phyloP scores from a whole-genome alignment of 35 echinoderm and acorn worm species.

The Patiria miniata region DNA sequence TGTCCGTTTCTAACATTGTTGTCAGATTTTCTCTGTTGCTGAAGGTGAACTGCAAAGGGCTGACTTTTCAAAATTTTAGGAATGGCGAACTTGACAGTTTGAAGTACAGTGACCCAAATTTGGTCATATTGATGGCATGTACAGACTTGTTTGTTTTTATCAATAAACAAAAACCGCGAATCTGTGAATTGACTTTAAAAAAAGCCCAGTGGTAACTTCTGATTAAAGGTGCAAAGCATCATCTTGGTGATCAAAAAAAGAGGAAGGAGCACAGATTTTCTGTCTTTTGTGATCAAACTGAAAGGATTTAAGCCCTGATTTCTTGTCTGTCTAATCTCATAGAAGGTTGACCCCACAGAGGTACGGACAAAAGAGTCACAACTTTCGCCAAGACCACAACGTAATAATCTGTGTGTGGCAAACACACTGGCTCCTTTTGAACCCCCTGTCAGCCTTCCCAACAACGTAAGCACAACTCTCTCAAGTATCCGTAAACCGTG shows the following conservation, averaged over 20 bases:
- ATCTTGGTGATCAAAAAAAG: neutral
- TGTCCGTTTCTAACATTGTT: no score
- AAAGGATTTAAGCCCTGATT: neutral
- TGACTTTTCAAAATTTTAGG: no score
- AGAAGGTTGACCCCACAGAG: neutral
- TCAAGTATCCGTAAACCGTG: neutral
- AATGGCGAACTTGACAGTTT: no score
- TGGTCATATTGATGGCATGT: no score
- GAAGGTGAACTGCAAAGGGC: no score
- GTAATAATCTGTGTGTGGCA: slow-evolving; percentile 18
- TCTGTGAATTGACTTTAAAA: no score
- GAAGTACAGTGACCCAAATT: no score
- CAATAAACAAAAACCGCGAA: no score
- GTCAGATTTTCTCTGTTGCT: no score
- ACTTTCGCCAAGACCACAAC: neutral
- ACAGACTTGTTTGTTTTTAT: no score
- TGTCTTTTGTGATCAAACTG: neutral
- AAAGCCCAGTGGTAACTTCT: no score
- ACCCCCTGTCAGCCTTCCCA: neutral
- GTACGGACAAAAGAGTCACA: neutral
- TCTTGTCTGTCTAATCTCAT: neutral
- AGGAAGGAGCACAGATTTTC: neutral
- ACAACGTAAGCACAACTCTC: neutral
- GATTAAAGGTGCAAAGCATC: neutral
- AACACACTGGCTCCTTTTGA: slow-evolving; percentile 6